These are phyloP conservation scores for Tyrannus savana DNA, from an alignment of 2,113 vertebrate genomes.

Conservation along the genomic window DNA sequence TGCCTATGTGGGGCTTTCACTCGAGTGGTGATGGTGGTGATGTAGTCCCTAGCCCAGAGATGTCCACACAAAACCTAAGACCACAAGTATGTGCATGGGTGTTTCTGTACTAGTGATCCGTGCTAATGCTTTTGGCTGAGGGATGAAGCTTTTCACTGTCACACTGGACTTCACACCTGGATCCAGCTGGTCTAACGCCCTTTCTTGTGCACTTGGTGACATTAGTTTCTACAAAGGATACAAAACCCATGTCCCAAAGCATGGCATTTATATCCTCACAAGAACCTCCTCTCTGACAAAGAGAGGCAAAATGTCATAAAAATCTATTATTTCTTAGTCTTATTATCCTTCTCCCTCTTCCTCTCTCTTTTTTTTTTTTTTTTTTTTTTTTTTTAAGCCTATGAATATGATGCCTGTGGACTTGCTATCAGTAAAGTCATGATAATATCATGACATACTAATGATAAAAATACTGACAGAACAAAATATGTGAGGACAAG, in stretches of 20 bases:
- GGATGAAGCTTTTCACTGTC: rapidly evolving
- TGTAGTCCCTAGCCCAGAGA: not conserved
- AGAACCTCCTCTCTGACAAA: not conserved
- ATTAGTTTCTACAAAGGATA: not conserved
- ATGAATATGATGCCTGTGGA: not conserved
- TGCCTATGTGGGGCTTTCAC: not conserved
- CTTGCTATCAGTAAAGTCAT: not conserved
- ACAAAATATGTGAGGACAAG: not conserved
- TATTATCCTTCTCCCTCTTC: rapidly evolving
- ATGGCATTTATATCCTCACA: not conserved
- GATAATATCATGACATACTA: not conserved
- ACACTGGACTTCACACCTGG: rapidly evolving
- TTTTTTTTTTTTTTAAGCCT: not conserved
- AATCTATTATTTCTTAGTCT: not conserved
- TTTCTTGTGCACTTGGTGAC: not conserved
- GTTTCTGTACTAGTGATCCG: rapidly evolving
- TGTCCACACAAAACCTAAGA: not conserved
- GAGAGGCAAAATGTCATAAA: not conserved
- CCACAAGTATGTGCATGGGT: rapidly evolving
- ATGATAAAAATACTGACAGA: not conserved
- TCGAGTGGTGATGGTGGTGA: not conserved
- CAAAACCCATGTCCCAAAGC: not conserved
- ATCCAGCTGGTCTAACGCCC: not conserved
- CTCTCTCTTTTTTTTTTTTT: not conserved
- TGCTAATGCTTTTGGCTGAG: no score